A percentile compares a stretch with the other conserved stretches of the same genome.
phyloP scores from a whole-genome alignment of 2,888 invertebrate species.

The Lasioglossum pauxillum region DNA sequence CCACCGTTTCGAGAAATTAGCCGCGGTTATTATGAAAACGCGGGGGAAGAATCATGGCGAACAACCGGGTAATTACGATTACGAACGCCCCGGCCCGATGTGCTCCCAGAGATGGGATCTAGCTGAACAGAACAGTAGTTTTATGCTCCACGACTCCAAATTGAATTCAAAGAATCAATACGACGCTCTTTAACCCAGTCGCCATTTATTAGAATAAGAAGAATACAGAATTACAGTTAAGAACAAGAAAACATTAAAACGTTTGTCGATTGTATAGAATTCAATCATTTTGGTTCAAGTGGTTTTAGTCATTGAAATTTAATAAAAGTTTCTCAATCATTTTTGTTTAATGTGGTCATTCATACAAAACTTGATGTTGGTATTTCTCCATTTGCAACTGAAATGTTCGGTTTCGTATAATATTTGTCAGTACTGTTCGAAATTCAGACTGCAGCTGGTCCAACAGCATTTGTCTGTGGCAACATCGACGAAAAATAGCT shows the following conservation, averaged over 20 bases:
- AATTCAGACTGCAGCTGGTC: neutral
- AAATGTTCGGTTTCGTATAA: neutral
- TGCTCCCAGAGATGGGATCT: neutral
- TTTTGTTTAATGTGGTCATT: neutral
- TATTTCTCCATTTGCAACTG: neutral
- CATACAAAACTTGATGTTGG: too few relatives aligned
- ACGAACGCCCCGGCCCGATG: neutral
- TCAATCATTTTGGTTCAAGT: too few relatives aligned
- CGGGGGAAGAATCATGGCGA: slow-evolving; percentile 31
- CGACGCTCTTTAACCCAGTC: neutral
- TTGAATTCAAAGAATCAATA: neutral
- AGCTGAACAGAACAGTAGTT: neutral
- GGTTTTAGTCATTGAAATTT: neutral
- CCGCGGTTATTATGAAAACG: slow-evolving; percentile 35
- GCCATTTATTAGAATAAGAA: too few relatives aligned
- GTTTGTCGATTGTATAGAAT: neutral
- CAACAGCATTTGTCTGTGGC: neutral
- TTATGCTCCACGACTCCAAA: neutral
- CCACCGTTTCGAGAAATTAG: slow-evolving; percentile 46
- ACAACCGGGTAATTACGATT: slow-evolving; percentile 34
- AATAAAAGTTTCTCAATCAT: neutral
- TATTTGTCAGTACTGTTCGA: neutral
- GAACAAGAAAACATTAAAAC: neutral
- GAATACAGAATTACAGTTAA: neutral
- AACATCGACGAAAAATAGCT: neutral